Percentiles rank a stretch among this genome's conserved stretches.
These are phyloP conservation scores for Pilophorus perplexus DNA, from an alignment of 2,888 invertebrate genomes.

Conservation along the genomic window DNA sequence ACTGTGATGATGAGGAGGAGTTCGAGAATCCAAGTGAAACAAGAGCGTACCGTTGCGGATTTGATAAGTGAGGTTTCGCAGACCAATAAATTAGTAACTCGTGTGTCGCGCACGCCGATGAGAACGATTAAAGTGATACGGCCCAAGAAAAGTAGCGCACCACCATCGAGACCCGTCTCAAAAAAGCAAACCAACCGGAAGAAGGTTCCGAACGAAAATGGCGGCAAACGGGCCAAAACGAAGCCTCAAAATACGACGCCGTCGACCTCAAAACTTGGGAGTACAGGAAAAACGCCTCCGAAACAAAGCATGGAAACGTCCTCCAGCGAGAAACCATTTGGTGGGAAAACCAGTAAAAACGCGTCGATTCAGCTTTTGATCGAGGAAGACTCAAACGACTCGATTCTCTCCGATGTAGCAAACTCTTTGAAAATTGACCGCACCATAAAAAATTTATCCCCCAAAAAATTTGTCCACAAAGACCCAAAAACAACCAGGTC, in stretches of 20 bases:
- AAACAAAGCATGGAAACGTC: not conserved
- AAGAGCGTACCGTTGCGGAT: not conserved
- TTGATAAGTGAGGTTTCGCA: not conserved
- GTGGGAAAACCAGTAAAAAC: not conserved
- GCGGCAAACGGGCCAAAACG: no score
- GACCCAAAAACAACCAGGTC: constrained; percentile 31
- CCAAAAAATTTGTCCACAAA: constrained; percentile 24
- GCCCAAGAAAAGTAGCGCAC: not conserved
- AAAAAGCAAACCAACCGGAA: not conserved
- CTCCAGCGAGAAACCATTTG: not conserved
- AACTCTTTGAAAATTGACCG: constrained; percentile 18
- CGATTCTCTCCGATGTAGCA: not conserved
- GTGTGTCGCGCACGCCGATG: no score
- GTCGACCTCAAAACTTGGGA: not conserved
- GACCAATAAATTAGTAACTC: not conserved
- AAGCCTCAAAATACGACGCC: not conserved
- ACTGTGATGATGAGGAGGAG: constrained; percentile 18
- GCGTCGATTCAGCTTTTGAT: not conserved
- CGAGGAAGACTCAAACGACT: constrained; percentile 1
- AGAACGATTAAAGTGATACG: not conserved
- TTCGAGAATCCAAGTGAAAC: constrained; percentile 14
- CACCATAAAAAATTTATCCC: constrained; percentile 27
- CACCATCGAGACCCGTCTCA: no score
- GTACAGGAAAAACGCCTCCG: no score
- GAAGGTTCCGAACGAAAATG: no score